These are phyloP conservation scores for Taeniopygia guttata DNA, from an alignment of 2,797 vertebrate species.

Conservation along the genomic window DNA sequence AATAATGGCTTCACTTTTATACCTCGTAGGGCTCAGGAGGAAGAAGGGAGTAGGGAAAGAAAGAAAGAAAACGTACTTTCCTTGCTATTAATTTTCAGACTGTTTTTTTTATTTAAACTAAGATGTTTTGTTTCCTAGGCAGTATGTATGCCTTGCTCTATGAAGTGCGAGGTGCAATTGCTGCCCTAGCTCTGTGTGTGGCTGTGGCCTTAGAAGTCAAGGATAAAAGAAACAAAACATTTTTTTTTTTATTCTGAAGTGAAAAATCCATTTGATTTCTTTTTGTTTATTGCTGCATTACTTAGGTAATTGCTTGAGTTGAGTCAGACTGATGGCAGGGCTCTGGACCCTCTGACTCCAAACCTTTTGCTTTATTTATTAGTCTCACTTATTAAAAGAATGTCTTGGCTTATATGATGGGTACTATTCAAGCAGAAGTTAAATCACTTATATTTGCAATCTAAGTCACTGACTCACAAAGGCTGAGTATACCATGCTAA, in stretches of 20 bases:
- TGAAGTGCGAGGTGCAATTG: slow-evolving; percentile 34
- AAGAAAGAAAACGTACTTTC: slow-evolving; percentile 33
- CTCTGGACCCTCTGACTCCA: slow-evolving; percentile 31
- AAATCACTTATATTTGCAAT: slow-evolving; percentile 19
- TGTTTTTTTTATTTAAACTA: slow-evolving; percentile 45
- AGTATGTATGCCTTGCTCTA: not conserved
- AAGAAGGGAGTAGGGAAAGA: not conserved
- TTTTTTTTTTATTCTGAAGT: slow-evolving; percentile 35
- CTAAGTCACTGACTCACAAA: slow-evolving; percentile 9
- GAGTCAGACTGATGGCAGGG: slow-evolving; percentile 40
- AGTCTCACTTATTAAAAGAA: slow-evolving; percentile 44
- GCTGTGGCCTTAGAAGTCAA: slow-evolving; percentile 30
- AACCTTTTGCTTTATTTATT: slow-evolving; percentile 46
- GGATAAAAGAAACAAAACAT: slow-evolving; percentile 53
- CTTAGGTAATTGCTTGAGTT: slow-evolving; percentile 52
- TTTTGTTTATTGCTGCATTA: slow-evolving; percentile 53
- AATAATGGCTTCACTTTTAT: not conserved
- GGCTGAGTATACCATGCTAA: not conserved
- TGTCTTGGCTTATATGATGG: slow-evolving; percentile 16
- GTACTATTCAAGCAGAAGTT: slow-evolving; percentile 26
- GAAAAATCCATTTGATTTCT: slow-evolving; percentile 56
- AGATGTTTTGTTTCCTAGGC: slow-evolving; percentile 66
- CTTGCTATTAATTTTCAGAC: slow-evolving; percentile 60
- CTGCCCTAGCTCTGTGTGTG: slow-evolving; percentile 42
- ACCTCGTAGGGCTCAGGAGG: not conserved